Percentiles rank a stretch among this genome's conserved stretches.
These are phyloP conservation scores for Rhagoletis pomonella DNA, from an alignment of 1,140 invertebrate species.

Conservation along the genomic window DNA sequence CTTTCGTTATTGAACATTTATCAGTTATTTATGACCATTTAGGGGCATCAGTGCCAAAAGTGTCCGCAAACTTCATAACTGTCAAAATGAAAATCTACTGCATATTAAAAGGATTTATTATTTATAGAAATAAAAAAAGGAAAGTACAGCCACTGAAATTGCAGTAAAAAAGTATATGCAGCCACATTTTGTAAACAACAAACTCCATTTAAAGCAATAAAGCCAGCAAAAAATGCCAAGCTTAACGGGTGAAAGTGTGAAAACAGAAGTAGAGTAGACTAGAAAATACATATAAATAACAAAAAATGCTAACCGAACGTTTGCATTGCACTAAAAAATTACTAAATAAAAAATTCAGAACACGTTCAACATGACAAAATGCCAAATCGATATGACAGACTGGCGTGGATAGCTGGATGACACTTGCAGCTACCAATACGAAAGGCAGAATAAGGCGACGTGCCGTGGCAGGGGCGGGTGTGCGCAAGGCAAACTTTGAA, in stretches of 20 bases:
- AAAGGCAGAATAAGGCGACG: neutral
- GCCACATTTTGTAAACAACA: neutral
- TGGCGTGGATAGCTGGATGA: neutral
- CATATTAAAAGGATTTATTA: conserved; percentile 25
- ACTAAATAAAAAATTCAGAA: conserved; percentile 43
- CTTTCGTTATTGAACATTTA: neutral
- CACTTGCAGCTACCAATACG: neutral
- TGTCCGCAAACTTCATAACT: conserved; percentile 41
- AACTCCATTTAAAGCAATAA: neutral
- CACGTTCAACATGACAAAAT: conserved; percentile 46
- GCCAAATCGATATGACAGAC: conserved; percentile 48
- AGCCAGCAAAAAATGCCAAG: neutral
- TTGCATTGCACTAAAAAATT: conserved; percentile 35
- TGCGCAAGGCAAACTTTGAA: neutral
- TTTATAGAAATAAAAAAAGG: neutral
- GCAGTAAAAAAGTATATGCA: neutral
- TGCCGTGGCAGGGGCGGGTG: neutral
- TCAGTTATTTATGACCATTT: conserved; percentile 31
- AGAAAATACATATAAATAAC: neutral
- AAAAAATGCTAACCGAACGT: neutral
- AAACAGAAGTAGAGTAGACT: neutral
- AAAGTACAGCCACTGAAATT: neutral
- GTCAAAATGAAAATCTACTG: conserved; percentile 50
- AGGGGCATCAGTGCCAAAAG: conserved; percentile 9
- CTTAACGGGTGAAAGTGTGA: conserved; percentile 29